Conservation (phyloP, 2,888 invertebrate genomes). For the Polymixis flavicincta region DNA sequence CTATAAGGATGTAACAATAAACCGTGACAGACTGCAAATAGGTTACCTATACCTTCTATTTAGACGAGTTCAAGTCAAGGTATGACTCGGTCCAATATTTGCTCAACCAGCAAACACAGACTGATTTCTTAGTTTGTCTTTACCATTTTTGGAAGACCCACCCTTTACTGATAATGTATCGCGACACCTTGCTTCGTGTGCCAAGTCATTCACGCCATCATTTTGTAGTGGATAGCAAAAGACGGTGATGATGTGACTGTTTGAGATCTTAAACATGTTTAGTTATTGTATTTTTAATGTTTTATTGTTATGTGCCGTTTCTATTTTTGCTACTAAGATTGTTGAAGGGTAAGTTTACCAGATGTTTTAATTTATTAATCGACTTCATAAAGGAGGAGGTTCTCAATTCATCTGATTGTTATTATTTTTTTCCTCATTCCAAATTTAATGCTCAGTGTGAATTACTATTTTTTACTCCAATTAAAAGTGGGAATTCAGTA, state of each 20-base stretch:
- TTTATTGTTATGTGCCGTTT: conserved; percentile 76
- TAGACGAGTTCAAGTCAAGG: conserved; percentile 45
- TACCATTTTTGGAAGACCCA: conserved; percentile 84
- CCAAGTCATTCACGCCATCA: conserved; percentile 80
- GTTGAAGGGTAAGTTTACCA: conserved; percentile 81
- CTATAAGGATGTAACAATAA: conserved; percentile 17
- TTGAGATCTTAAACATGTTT: conserved; percentile 80
- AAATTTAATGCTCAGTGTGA: too few species aligned
- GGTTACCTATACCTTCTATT: conserved; percentile 36
- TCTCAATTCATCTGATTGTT: too few species aligned
- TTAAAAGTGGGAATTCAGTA: neutral
- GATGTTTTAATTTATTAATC: neutral
- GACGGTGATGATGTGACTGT: conserved; percentile 69
- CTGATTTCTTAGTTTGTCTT: conserved; percentile 83
- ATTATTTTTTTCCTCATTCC: too few species aligned
- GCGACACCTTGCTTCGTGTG: conserved; percentile 76
- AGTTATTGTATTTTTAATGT: conserved; percentile 79
- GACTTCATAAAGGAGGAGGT: too few species aligned
- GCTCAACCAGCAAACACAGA: conserved; percentile 77
- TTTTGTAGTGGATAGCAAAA: conserved; percentile 71
- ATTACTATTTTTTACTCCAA: neutral
- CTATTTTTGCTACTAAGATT: conserved; percentile 78
- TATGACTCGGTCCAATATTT: conserved; percentile 66
- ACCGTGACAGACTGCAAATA: conserved; percentile 28
- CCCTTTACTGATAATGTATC: conserved; percentile 82